Evolutionary conservation across 2,797 vertebrate genomes (phyloP).

Genomic region (Acanthis flammea): DNA sequence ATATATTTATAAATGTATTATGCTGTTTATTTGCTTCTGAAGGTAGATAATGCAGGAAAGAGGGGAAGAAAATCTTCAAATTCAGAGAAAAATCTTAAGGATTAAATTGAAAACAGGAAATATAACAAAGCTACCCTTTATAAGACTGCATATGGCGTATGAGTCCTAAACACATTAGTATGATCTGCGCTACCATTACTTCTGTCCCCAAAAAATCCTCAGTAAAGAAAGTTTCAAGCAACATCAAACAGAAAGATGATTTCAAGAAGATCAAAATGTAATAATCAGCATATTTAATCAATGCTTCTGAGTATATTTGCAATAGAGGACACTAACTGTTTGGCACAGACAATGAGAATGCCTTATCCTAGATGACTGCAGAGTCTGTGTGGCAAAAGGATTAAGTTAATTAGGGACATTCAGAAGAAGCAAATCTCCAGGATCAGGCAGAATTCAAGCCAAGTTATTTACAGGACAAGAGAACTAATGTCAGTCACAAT

Average conservation of each 20-base stretch:
- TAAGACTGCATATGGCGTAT: background rate
- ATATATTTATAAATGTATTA: background rate
- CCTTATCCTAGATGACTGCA: constrained; percentile 38
- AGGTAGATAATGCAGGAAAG: background rate
- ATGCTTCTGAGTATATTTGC: background rate
- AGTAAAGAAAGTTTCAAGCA: background rate
- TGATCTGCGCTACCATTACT: background rate
- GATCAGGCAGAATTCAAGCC: constrained; percentile 20
- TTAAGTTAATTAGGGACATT: constrained; percentile 41
- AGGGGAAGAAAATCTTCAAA: background rate
- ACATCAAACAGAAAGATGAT: background rate
- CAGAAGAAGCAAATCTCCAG: constrained; percentile 45
- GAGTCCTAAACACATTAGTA: background rate
- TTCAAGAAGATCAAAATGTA: background rate
- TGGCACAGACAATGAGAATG: constrained; percentile 7
- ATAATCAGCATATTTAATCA: background rate
- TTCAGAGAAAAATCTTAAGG: background rate
- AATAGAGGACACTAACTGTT: background rate
- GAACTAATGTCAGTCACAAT: background rate
- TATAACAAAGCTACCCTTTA: background rate
- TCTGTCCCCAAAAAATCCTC: background rate
- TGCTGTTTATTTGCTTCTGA: background rate
- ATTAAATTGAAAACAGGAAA: background rate
- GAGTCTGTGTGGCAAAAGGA: constrained; percentile 12
- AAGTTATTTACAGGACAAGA: constrained; percentile 14